Conservation (phyloP, 2,888 invertebrate species). For the Leistus spinibarbis region DNA sequence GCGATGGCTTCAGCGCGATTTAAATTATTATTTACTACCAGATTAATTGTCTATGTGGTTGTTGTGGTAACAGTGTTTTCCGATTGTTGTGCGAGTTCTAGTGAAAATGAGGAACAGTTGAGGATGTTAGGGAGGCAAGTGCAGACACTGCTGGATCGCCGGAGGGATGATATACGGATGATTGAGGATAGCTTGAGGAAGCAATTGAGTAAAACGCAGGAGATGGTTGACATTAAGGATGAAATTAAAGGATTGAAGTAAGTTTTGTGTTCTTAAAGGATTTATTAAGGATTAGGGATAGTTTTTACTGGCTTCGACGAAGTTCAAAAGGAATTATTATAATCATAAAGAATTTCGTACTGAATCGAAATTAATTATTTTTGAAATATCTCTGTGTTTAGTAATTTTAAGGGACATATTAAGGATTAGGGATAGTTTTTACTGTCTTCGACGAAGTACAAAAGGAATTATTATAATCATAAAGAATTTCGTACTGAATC, state of each 20-base stretch:
- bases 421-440: no score
- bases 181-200: constrained; percentile 61
- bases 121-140: constrained; percentile 62
- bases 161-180: constrained; percentile 61
- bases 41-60: background rate
- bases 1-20: background rate
- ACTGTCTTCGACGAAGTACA: no score
- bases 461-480: no score
- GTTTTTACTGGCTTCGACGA: no score
- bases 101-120: constrained; percentile 53
- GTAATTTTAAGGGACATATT: no score
- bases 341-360: no score
- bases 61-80: constrained; percentile 18
- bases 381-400: no score
- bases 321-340: no score
- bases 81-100: constrained; percentile 9
- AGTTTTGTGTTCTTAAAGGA: no score
- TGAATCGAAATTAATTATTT: no score
- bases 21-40: background rate
- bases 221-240: constrained; percentile 59
- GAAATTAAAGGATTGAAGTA: constrained; percentile 62
- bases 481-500: no score
- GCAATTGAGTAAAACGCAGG: constrained; percentile 61
- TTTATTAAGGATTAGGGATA: no score
- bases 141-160: constrained; percentile 59